These are phyloP conservation scores for Listrodromus nycthemerus DNA, from an alignment of 2,888 invertebrate species.

Conservation along the genomic window DNA sequence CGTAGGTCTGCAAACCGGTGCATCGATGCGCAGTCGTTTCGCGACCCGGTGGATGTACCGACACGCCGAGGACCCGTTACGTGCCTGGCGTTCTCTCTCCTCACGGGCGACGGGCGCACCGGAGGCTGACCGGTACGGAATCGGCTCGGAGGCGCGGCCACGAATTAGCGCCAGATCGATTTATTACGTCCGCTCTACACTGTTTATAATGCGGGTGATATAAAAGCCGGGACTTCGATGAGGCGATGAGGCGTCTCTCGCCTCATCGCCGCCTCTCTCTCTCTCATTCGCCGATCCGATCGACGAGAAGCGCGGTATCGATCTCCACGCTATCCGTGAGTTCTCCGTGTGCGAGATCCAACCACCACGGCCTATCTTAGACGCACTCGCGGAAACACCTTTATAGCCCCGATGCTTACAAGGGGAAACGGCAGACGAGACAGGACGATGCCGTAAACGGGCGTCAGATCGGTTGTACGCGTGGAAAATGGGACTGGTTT, in stretches of 20 bases:
- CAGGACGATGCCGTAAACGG: constrained; percentile 75
- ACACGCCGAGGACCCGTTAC: constrained; percentile 59
- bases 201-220: constrained; percentile 73
- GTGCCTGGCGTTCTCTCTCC: constrained; percentile 9
- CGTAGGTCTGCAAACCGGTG: constrained; percentile 11
- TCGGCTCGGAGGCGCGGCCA: constrained; percentile 67
- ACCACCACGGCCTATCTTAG: constrained; percentile 1
- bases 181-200: constrained; percentile 71
- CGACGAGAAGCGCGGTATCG: constrained; percentile 3
- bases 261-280: too few relatives aligned
- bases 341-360: constrained; percentile 11
- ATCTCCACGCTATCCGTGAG: neutral
- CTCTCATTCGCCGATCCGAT: neutral
- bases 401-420: neutral
- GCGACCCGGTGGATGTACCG: constrained; percentile 58
- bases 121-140: constrained; percentile 31
- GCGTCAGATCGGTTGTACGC: constrained; percentile 79
- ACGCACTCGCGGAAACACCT: neutral
- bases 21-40: constrained; percentile 28
- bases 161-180: constrained; percentile 75
- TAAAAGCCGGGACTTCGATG: constrained; percentile 58
- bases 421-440: constrained; percentile 50
- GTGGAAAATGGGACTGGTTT: constrained; percentile 81
- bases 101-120: constrained; percentile 15
- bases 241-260: neutral